Evolutionary conservation across 2,797 vertebrate genomes (phyloP).

Genomic region (Rhincodon typus): DNA sequence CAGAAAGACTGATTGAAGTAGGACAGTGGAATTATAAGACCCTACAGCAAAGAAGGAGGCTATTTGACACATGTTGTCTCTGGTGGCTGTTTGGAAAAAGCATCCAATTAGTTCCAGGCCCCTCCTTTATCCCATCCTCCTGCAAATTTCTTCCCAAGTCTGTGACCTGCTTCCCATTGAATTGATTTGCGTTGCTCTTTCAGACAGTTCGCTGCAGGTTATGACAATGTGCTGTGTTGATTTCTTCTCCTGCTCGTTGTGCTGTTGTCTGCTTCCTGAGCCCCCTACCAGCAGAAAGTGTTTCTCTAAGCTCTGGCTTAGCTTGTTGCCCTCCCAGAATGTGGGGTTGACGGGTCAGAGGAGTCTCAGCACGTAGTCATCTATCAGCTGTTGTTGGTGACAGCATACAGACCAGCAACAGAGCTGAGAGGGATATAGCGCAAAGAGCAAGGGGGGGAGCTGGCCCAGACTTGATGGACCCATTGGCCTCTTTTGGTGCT

Average conservation of each 20-base stretch:
- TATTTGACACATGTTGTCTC: neutral
- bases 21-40: neutral
- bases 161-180: neutral
- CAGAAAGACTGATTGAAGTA: neutral
- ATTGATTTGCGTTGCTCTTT: neutral
- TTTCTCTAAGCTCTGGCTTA: too few species aligned
- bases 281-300: too few species aligned
- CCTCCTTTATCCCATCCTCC: too few species aligned
- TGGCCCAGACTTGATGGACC: neutral
- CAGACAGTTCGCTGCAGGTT: neutral
- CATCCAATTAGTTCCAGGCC: neutral
- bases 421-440: neutral
- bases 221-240: neutral
- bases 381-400: neutral
- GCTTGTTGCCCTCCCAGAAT: too few species aligned
- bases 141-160: neutral
- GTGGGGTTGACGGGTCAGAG: too few species aligned
- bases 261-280: too few species aligned
- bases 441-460: neutral
- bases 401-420: neutral
- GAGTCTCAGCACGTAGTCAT: neutral
- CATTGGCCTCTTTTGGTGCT: neutral
- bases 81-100: neutral
- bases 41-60: neutral
- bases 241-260: too few species aligned